phyloP scores from a whole-genome alignment of 2,888 invertebrate species.

The Deroplatys truncata region DNA sequence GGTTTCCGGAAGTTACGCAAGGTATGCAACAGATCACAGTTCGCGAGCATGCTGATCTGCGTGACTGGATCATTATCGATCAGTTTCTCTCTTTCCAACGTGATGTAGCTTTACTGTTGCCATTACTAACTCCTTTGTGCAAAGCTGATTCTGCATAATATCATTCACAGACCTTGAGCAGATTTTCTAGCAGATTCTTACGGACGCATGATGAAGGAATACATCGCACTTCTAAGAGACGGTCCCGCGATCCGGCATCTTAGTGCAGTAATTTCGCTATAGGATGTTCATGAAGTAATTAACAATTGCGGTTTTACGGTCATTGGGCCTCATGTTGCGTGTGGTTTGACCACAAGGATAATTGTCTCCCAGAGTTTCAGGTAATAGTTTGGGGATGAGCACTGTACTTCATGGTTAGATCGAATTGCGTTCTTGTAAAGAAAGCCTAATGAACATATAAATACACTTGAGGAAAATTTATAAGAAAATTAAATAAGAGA shows the following conservation, averaged over 20 bases:
- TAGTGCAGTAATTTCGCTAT: background rate
- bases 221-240: background rate
- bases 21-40: too few relatives aligned
- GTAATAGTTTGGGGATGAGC: background rate
- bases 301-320: background rate
- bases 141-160: background rate
- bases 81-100: background rate
- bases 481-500: too few relatives aligned
- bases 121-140: background rate
- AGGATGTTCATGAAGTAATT: background rate
- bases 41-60: too few relatives aligned
- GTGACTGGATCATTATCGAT: background rate
- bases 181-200: background rate
- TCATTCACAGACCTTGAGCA: background rate
- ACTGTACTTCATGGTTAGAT: background rate
- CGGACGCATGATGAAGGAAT: background rate
- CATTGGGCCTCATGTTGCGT: background rate
- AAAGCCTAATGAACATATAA: too few relatives aligned
- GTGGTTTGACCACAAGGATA: background rate
- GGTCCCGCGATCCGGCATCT: too few relatives aligned
- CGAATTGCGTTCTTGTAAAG: too few relatives aligned
- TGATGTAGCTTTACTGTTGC: background rate
- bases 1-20: too few relatives aligned
- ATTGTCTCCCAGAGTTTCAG: background rate
- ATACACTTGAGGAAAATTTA: too few relatives aligned